Conservation (phyloP, 2,797 vertebrate genomes). For the Peromyscus eremicus region DNA sequence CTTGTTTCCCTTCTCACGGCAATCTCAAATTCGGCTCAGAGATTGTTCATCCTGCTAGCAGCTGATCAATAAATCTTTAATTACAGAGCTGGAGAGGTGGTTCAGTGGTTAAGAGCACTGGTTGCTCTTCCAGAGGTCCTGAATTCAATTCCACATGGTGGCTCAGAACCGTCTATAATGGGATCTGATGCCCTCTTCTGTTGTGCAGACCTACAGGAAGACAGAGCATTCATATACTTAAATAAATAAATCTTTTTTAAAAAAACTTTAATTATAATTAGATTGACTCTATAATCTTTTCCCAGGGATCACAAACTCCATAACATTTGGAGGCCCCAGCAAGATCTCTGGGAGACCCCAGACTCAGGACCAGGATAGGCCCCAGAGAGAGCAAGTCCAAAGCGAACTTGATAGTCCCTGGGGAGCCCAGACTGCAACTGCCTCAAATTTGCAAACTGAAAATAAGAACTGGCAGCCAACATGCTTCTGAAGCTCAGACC, state of each 20-base stretch:
- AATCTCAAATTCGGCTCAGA: no score
- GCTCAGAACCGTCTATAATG: neutral
- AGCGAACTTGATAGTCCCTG: neutral
- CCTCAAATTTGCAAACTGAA: neutral
- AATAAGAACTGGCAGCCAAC: neutral
- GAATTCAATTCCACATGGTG: neutral
- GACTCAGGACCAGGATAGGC: neutral
- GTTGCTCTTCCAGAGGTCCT: neutral
- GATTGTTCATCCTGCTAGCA: no score
- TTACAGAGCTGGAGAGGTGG: neutral
- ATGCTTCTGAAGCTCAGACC: neutral
- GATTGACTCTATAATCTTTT: neutral
- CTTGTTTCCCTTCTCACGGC: no score
- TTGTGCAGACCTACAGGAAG: neutral
- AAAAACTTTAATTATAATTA: neutral
- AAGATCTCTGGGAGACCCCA: neutral
- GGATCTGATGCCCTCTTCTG: neutral
- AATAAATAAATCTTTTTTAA: neutral
- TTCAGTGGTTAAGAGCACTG: neutral
- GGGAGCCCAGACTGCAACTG: neutral
- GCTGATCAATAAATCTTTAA: neutral
- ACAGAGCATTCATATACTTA: neutral
- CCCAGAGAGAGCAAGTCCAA: neutral
- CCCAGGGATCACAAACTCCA: neutral
- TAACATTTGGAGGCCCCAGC: neutral